Evolutionary conservation across 2,113 vertebrate genomes (phyloP).

Genomic region (Oryzias melastigma): DNA sequence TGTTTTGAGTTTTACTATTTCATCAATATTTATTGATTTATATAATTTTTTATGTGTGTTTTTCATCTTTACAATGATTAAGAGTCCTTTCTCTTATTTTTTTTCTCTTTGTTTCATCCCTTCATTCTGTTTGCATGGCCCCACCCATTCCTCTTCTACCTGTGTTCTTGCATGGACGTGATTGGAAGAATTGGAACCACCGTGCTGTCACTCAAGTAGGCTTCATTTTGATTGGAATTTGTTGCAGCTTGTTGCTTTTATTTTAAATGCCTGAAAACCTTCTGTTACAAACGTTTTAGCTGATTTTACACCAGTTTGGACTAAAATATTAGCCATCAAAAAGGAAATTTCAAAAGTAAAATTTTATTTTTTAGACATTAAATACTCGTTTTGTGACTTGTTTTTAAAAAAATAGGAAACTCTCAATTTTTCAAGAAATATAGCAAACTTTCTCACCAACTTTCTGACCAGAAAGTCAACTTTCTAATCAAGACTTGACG

Average conservation of each 20-base stretch:
- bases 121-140: slow-evolving; percentile 78
- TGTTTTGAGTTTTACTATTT: slow-evolving; percentile 8
- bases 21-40: slow-evolving; percentile 19
- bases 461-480: no score
- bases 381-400: no score
- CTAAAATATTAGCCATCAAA: no score
- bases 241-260: neutral
- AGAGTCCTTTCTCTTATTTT: slow-evolving; percentile 61
- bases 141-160: slow-evolving; percentile 61
- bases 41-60: slow-evolving; percentile 32
- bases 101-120: slow-evolving; percentile 68
- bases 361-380: no score
- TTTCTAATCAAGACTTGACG: no score
- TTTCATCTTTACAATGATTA: slow-evolving; percentile 49
- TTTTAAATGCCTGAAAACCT: no score
- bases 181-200: slow-evolving; percentile 83
- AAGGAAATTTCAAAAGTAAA: no score
- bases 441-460: no score
- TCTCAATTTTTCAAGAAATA: no score
- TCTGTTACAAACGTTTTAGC: no score
- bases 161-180: slow-evolving; percentile 76
- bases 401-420: no score
- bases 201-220: slow-evolving; percentile 85
- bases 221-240: slow-evolving; percentile 69
- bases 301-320: no score